Evolutionary conservation across 2,888 invertebrate species (phyloP), one percentile per base, ranked within the genome.

Genomic region (Xestia sexstrigata): DNA sequence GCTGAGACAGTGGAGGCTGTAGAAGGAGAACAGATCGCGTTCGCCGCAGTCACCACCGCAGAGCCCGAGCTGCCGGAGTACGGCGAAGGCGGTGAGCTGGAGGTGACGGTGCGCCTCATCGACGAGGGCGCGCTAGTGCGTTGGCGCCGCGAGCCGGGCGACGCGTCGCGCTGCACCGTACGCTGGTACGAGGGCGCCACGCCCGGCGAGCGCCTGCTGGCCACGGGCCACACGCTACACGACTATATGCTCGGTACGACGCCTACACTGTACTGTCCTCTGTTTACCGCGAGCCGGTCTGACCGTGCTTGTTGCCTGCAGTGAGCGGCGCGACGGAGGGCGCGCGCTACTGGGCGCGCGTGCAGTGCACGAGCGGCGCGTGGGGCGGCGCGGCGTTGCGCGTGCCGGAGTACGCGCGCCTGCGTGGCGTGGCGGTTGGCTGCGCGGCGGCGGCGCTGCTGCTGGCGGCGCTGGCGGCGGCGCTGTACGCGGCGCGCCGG

Each of bases 61-160:
- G 63, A 83, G 72, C 82, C 72, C 30, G 76, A 75, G 30, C n/a
- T 39, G 67, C 76, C 55, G 75, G 83, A 72, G 79, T 94, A 84
- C 97, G 97, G 85, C 97, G 84, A 93, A n/a, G 66, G 97, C 97
- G 73, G 98, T 98, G 7, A 94, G 97, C 90, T 95, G 87, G 98
- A 98, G 92, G 97, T 99, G 75, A 97, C 97, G 73, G 98, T 98
- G 72, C 97, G 97, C 47, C 97, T 97, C 77, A 97, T 98, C 66
- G 97, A 97, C 71, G 98, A 98, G 81, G 98, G 98, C 45, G 98
- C 98, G 93, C 95, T 98, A 74, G 97, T 99, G 63, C 97, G 97
- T 78, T 98, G 98, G 98, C 97, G 97, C 75, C 98, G 98, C 1
- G 95, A 95, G 45, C 96, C 97, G 77, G 97, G 97, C 0, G 93